These are phyloP conservation scores for Acleris cristana DNA, from an alignment of 2,888 invertebrate species.

Conservation along the genomic window DNA sequence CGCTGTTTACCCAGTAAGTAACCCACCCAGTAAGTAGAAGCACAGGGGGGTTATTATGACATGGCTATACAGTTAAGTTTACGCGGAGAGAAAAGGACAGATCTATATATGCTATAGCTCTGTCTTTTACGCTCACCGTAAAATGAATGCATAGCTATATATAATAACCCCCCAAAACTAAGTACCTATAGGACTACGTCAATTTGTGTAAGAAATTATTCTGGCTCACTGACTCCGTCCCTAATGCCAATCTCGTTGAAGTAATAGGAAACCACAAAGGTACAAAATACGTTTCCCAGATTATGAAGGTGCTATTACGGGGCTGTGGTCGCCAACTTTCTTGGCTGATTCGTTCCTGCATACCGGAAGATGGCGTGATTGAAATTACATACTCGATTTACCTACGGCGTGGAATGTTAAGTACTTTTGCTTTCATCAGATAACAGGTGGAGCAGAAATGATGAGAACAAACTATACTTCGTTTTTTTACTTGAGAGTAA, in stretches of 20 bases:
- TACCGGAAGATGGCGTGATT: conserved; percentile 46
- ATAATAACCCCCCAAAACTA: too few relatives aligned
- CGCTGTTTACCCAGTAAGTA: too few relatives aligned
- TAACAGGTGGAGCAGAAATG: conserved; percentile 15
- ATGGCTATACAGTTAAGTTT: too few relatives aligned
- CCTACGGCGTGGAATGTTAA: conserved; percentile 29
- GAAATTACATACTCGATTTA: conserved; percentile 42
- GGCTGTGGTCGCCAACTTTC: conserved; percentile 46
- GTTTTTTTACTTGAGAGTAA: conserved; percentile 2
- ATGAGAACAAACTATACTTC: neutral
- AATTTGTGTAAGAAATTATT: neutral
- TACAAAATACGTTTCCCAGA: conserved; percentile 37
- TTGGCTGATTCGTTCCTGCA: conserved; percentile 47
- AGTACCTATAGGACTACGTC: too few relatives aligned
- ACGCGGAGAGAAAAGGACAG: too few relatives aligned
- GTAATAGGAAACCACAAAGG: conserved; percentile 38
- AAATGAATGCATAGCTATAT: too few relatives aligned
- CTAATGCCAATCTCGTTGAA: conserved; percentile 18
- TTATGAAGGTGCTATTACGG: conserved; percentile 35
- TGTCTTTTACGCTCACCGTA: too few relatives aligned
- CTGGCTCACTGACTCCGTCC: conserved; percentile 3
- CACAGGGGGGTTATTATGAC: too few relatives aligned
- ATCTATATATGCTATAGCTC: too few relatives aligned
- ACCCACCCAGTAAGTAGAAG: too few relatives aligned
- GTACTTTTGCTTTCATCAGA: conserved; percentile 34